Base-by-base conservation (phyloP, 2,888 invertebrate species). In the Drosophila borborema region DNA sequence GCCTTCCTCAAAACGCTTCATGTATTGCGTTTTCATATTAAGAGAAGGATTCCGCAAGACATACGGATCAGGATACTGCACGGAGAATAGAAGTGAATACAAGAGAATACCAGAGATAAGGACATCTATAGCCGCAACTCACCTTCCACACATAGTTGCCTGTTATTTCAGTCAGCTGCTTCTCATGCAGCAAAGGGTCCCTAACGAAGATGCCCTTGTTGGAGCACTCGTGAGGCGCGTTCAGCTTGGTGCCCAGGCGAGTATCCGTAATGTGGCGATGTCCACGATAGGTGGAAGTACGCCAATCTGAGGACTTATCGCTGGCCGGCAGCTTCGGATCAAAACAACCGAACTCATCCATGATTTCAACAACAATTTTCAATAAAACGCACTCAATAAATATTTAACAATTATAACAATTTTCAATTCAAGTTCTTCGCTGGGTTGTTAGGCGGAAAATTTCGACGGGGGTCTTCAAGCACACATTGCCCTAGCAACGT, bases 231-330 rank as follows among this genome's bases (percentile, higher is more conserved):
- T 41, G n/a, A 2, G 82, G 79, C 0, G 74, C 77, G 34, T 76
- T 79, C 16, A 82, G 60, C 31, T 80, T 78, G 20, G 84, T 86
- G 10, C 79, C 88, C 64, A 86, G 58, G 31, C 80, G 81, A 0
- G 81, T 79, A 43, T 91, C 92, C 2, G 83, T 88, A 31, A 92
- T 71, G 49, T 88, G 65, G 6, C 88, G 81, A 73, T 91, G 90
- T 1, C 82, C 91, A 2, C 91, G 74, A 66, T 92, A 91, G 2
- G 80, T 82, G 1, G 93, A 90, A 4, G 92, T 91, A 10, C 93
- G 90, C 83, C 89, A 89, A 77, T 92, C 93, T 3, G 72, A 49
- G 43, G 84, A 77, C 28, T 80, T 78, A 3, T 76, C 73, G 28
- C 67, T 80, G 9, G 78, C 55, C 4, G 92, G 92, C 49, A 74